These are phyloP conservation scores for Corythucha ciliata DNA, from an alignment of 2,888 invertebrate genomes.

Conservation along the genomic window DNA sequence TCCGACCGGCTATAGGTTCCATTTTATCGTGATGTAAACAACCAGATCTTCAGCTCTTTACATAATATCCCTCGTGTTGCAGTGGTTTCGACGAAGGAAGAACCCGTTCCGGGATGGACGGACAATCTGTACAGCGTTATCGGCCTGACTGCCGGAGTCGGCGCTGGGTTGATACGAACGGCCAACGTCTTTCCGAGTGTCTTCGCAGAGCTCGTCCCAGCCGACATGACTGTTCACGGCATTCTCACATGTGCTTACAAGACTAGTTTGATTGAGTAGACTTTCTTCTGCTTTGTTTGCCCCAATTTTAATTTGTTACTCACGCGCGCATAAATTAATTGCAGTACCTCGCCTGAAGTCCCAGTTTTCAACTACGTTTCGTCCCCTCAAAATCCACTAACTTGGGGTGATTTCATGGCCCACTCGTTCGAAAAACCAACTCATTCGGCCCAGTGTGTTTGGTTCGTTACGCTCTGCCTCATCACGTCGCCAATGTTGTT, in stretches of 20 bases:
- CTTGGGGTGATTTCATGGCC: constrained; percentile 64
- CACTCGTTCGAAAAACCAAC: constrained; percentile 43
- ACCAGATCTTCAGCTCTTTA: no score
- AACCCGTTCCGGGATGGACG: constrained; percentile 47
- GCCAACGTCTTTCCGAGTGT: no score
- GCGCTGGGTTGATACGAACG: constrained; percentile 48
- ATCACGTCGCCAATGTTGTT: constrained; percentile 48
- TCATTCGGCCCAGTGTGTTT: constrained; percentile 35
- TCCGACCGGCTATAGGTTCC: no score
- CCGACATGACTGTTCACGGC: constrained; percentile 60
- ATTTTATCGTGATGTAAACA: no score
- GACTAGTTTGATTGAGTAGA: constrained; percentile 2
- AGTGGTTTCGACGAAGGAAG: constrained; percentile 38
- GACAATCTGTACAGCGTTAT: constrained; percentile 52
- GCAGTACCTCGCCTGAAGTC: constrained; percentile 17
- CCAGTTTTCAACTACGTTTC: constrained; percentile 76
- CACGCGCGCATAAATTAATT: constrained; percentile 11
- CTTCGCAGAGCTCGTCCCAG: constrained; percentile 64
- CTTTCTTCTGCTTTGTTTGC: no score
- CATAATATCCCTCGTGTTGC: no score
- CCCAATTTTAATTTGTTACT: no score
- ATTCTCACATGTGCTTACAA: constrained; percentile 50
- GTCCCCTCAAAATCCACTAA: constrained; percentile 63
- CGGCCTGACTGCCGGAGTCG: constrained; percentile 40
- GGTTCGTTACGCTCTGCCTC: constrained; percentile 49